Conservation (phyloP, 2,797 vertebrate genomes). For the Simalia tracyae region DNA sequence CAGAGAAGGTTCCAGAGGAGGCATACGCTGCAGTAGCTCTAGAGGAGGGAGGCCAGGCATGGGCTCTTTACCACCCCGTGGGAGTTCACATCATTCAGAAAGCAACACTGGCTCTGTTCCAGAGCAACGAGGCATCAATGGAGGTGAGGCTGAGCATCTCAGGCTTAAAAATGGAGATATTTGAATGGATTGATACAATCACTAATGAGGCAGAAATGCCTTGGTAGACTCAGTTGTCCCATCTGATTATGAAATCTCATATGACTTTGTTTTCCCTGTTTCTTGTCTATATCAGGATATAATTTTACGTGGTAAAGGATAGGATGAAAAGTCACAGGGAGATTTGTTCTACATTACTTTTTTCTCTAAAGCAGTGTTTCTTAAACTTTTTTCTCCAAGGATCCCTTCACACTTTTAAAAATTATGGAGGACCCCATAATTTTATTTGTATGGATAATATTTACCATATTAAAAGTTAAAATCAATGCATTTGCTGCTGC, state of each 20-base stretch:
- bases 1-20: constrained; percentile 80
- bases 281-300: not conserved
- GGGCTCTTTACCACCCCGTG: constrained; percentile 67
- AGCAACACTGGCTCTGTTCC: constrained; percentile 73
- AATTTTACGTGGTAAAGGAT: not conserved
- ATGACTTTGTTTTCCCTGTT: not conserved
- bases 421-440: not conserved
- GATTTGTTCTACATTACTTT: not conserved
- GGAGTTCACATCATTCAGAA: constrained; percentile 67
- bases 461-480: not conserved
- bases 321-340: not conserved
- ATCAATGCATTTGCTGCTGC: not conserved
- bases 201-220: not conserved
- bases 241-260: not conserved
- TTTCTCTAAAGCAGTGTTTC: not conserved
- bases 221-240: not conserved
- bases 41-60: constrained; percentile 67
- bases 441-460: not conserved
- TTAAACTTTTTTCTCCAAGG: not conserved
- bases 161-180: not conserved
- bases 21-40: constrained; percentile 65
- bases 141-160: constrained; percentile 62
- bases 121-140: constrained; percentile 72
- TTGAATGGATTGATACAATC: not conserved
- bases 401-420: not conserved